phyloP scores from a whole-genome alignment of 2,888 invertebrate genomes.

The Parnassius glacialis region DNA sequence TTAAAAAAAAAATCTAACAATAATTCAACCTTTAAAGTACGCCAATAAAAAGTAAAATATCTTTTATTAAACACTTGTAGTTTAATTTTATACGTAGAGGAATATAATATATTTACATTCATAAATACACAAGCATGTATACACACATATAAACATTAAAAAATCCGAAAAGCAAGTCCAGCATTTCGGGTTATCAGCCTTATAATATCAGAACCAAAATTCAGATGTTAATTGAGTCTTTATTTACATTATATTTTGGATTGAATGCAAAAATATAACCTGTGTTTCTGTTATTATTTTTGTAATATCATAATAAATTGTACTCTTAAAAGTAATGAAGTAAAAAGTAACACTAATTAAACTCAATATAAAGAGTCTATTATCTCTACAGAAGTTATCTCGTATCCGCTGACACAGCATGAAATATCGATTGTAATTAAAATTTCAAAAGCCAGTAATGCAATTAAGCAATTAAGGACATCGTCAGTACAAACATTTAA shows the following conservation, averaged over 20 bases:
- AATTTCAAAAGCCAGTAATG: constrained; percentile 48
- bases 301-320: no score
- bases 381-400: constrained; percentile 4
- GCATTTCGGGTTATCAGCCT: not conserved
- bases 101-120: not conserved
- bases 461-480: constrained; percentile 50
- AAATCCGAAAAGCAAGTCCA: no score
- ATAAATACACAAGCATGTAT: not conserved
- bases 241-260: no score
- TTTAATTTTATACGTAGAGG: no score
- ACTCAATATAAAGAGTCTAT: constrained; percentile 4
- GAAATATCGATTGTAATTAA: constrained; percentile 56
- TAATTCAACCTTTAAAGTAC: no score
- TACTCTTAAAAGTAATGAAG: no score
- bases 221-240: no score
- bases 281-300: no score
- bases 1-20: no score
- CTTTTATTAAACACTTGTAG: no score
- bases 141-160: not conserved
- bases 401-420: constrained; percentile 42
- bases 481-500: constrained; percentile 30
- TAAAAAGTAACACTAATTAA: constrained; percentile 9
- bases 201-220: not conserved
- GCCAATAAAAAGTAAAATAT: no score
- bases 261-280: no score